phyloP scores from a whole-genome alignment of 2,113 vertebrate species.

The Pica pica region DNA sequence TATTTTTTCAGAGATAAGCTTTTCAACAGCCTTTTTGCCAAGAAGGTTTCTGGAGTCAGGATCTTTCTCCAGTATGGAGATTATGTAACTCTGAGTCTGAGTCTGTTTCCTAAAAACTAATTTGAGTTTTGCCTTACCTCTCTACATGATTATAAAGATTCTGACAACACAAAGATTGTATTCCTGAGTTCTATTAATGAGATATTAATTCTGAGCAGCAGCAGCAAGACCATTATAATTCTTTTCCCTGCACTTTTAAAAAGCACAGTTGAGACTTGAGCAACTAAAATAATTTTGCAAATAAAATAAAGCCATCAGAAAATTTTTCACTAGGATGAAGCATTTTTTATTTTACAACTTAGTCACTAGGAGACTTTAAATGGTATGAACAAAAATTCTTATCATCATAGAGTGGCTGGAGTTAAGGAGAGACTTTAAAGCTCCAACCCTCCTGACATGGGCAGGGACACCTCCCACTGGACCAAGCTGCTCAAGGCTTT shows the following conservation, averaged over 20 bases:
- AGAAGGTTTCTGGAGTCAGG: not conserved
- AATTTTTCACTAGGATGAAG: not conserved
- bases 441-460: not conserved
- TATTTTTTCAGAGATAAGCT: not conserved
- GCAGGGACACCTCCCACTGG: not conserved
- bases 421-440: not conserved
- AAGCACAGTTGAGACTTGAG: not conserved
- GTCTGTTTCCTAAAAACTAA: not conserved
- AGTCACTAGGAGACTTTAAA: not conserved
- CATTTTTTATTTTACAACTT: not conserved
- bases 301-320: not conserved
- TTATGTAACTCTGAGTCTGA: not conserved
- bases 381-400: not conserved
- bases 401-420: not conserved
- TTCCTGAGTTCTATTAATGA: not conserved
- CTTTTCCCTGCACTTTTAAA: not conserved
- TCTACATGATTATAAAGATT: not conserved
- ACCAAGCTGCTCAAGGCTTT: not conserved
- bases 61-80: not conserved
- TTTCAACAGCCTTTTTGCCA: not conserved
- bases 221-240: not conserved
- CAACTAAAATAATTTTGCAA: not conserved
- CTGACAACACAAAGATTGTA: not conserved
- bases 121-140: not conserved
- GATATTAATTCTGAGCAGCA: not conserved